Evolutionary conservation across 2,797 vertebrate species (phyloP).

Genomic region (Enteromius treurensis): DNA sequence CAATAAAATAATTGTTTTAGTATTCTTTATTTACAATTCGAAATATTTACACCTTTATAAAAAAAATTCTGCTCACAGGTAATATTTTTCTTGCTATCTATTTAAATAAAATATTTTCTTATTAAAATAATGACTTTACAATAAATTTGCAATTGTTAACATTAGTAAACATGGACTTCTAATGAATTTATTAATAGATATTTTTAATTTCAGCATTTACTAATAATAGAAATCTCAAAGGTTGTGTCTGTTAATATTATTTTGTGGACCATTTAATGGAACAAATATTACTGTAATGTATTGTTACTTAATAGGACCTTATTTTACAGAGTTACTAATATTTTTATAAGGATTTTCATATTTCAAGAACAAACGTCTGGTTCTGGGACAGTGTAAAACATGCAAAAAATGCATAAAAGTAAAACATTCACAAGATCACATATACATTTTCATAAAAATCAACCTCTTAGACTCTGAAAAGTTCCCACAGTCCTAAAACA

Average conservation of each 20-base stretch:
- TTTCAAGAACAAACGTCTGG: background rate
- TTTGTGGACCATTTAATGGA: background rate
- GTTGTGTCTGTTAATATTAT: background rate
- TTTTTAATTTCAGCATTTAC: background rate
- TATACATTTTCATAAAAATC: background rate
- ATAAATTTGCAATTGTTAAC: background rate
- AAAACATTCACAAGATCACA: background rate
- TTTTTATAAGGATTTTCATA: background rate
- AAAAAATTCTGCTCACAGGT: background rate
- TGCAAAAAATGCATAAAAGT: too few relatives aligned
- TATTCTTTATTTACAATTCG: background rate
- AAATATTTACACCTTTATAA: background rate
- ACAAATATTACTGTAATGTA: background rate
- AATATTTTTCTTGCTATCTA: background rate
- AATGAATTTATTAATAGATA: background rate
- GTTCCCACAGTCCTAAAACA: background rate
- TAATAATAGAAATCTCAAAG: background rate
- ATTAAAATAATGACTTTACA: background rate
- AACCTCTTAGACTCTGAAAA: background rate
- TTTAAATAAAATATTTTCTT: background rate
- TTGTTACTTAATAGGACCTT: background rate
- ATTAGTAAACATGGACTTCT: background rate
- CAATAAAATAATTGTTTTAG: background rate
- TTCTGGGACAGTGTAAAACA: background rate
- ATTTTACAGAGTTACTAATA: background rate